A percentile compares a stretch with the other conserved stretches of the same genome.
Evolutionary conservation across 2,888 invertebrate genomes (phyloP).

Genomic region (Drymonia ruficornis): DNA sequence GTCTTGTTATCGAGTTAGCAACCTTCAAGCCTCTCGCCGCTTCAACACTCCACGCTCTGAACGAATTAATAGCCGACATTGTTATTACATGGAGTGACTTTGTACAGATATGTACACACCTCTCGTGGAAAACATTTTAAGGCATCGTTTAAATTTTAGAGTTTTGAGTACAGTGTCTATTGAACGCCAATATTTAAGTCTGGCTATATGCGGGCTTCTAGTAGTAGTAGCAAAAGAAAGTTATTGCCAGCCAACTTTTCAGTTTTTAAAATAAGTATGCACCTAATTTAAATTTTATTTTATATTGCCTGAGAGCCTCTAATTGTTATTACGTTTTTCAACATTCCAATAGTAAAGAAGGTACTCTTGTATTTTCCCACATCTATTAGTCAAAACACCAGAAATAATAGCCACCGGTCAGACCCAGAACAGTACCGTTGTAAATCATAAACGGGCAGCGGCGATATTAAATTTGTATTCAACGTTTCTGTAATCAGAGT

Average conservation of each 20-base stretch:
- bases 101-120: background rate
- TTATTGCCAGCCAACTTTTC: too few species aligned
- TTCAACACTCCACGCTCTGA: slow-evolving; percentile 61
- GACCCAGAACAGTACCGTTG: slow-evolving; percentile 26
- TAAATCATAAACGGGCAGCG: slow-evolving; percentile 45
- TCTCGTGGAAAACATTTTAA: background rate
- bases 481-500: slow-evolving; percentile 53
- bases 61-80: slow-evolving; percentile 68
- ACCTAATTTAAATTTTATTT: too few species aligned
- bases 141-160: background rate
- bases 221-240: too few species aligned
- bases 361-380: slow-evolving; percentile 13
- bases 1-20: slow-evolving; percentile 84
- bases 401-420: slow-evolving; percentile 26
- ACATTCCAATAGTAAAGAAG: too few species aligned
- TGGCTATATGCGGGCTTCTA: too few species aligned
- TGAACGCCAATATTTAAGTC: too few species aligned
- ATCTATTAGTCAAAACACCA: slow-evolving; percentile 20
- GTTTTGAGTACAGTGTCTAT: too few species aligned
- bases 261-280: too few species aligned
- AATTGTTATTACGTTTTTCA: too few species aligned
- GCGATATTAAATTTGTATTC: slow-evolving; percentile 52
- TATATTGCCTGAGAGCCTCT: too few species aligned
- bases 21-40: slow-evolving; percentile 69
- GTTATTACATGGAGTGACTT: slow-evolving; percentile 16